Evolutionary conservation across 1,140 invertebrate species (phyloP).

Genomic region (Stenopsyche tienmushanensis): DNA sequence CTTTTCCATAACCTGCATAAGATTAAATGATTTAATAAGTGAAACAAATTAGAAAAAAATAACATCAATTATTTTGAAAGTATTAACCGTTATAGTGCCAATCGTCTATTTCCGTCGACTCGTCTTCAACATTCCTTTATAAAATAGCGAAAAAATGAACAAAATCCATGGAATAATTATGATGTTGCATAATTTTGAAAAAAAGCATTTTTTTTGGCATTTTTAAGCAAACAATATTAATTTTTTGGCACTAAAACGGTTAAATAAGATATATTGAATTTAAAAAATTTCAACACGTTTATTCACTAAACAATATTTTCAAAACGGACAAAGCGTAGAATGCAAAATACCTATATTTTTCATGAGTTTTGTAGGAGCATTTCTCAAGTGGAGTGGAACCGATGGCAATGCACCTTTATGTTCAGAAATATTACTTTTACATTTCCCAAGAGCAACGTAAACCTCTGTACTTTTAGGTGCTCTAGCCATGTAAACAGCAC

Average conservation of each 20-base stretch:
- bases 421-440: conserved; percentile 60
- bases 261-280: conserved; percentile 15
- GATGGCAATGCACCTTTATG: conserved; percentile 69
- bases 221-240: neutral
- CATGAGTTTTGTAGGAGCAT: conserved; percentile 80
- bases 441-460: conserved; percentile 65
- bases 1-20: conserved; percentile 64
- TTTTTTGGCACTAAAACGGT: neutral
- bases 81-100: too few relatives aligned
- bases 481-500: conserved; percentile 72
- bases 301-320: too few relatives aligned
- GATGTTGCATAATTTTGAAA: too few relatives aligned
- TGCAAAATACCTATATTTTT: conserved; percentile 63
- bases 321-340: too few relatives aligned
- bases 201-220: too few relatives aligned
- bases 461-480: conserved; percentile 75
- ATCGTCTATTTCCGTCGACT: too few relatives aligned
- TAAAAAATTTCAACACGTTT: too few relatives aligned
- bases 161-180: too few relatives aligned
- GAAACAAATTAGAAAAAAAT: too few relatives aligned
- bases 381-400: conserved; percentile 75
- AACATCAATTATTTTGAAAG: too few relatives aligned
- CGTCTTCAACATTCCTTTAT: too few relatives aligned
- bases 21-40: conserved; percentile 9
- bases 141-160: neutral